These are phyloP conservation scores for Cheilosia variabilis DNA, from an alignment of 2,888 invertebrate species.

Conservation along the genomic window DNA sequence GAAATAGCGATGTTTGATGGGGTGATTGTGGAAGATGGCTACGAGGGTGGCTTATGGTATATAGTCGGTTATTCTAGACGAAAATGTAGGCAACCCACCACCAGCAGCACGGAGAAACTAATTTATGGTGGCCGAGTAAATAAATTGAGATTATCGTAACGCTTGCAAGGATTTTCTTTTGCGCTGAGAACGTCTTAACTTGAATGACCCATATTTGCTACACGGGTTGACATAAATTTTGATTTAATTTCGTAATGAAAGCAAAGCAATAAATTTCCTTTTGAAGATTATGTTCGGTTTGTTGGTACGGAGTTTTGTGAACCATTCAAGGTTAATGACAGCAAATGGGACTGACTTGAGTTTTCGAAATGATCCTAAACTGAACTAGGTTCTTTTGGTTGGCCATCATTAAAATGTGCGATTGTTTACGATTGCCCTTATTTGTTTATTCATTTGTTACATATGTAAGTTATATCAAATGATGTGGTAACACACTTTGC, in stretches of 20 bases:
- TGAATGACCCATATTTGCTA: constrained; percentile 52
- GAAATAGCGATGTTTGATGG: constrained; percentile 67
- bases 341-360: neutral
- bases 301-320: constrained; percentile 2
- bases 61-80: neutral
- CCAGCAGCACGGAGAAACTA: neutral
- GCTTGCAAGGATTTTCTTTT: constrained; percentile 47
- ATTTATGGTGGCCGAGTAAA: constrained; percentile 64
- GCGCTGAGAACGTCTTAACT: constrained; percentile 44
- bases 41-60: constrained; percentile 3
- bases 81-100: neutral
- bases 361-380: neutral
- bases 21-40: constrained; percentile 13
- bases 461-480: too few relatives aligned
- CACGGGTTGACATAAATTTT: constrained; percentile 58
- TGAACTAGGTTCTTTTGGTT: neutral
- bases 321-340: constrained; percentile 38
- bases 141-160: constrained; percentile 66
- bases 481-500: neutral
- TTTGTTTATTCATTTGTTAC: too few relatives aligned
- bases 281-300: constrained; percentile 2
- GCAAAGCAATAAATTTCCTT: constrained; percentile 19
- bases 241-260: constrained; percentile 47
- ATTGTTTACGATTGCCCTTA: too few relatives aligned
- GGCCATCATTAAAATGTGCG: neutral